Conservation (phyloP, 2,888 invertebrate genomes). For the Patella pellucida region DNA sequence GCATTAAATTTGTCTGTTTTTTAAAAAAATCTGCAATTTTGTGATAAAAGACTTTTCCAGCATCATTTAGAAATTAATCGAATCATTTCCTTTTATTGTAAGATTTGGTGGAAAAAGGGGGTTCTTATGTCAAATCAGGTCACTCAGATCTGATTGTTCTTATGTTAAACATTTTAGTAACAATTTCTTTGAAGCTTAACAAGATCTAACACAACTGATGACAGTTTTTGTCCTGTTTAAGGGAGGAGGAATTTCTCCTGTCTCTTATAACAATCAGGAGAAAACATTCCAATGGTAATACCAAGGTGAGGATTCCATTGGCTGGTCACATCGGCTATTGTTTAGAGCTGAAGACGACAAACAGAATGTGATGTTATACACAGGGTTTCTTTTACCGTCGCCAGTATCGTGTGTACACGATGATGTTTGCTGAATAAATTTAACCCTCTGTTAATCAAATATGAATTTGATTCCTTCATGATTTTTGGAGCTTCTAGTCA, state of each 20-base stretch:
- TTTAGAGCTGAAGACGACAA: background rate
- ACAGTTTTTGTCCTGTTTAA: background rate
- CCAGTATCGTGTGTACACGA: background rate
- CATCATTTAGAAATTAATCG: too few relatives aligned
- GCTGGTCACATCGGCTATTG: constrained; percentile 4
- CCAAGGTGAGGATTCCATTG: background rate
- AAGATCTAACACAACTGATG: background rate
- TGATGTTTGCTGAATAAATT: constrained; percentile 2
- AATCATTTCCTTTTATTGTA: too few relatives aligned
- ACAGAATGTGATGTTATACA: background rate
- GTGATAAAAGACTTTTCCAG: too few relatives aligned
- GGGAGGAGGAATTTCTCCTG: background rate
- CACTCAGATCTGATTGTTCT: too few relatives aligned
- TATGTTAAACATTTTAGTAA: background rate
- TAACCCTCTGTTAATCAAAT: background rate
- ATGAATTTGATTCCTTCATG: background rate
- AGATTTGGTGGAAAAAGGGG: too few relatives aligned
- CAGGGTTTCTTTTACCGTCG: background rate
- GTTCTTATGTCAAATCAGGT: too few relatives aligned
- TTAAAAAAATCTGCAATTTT: too few relatives aligned
- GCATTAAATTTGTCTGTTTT: too few relatives aligned
- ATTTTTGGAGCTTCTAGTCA: background rate
- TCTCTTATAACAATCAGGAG: constrained; percentile 3
- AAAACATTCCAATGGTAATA: constrained; percentile 2
- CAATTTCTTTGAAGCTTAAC: background rate